Conservation (phyloP, 2,797 vertebrate genomes). For the Hydrophis major region DNA sequence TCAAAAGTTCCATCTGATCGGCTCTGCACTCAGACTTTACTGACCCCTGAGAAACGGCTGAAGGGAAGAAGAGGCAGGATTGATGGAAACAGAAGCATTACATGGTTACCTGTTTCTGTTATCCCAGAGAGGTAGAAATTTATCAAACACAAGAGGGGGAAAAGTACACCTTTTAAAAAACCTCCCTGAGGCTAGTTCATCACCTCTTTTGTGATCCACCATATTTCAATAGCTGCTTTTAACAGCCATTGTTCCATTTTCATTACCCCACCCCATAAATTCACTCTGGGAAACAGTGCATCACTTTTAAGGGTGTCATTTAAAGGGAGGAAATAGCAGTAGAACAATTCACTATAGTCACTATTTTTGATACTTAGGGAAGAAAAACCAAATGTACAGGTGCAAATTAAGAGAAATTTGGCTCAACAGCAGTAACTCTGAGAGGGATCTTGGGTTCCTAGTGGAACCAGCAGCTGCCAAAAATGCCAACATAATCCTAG, state of each 20-base stretch:
- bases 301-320: not conserved
- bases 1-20: not conserved
- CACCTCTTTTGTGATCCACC: not conserved
- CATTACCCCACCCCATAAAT: not conserved
- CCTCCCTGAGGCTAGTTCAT: not conserved
- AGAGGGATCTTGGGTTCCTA: not conserved
- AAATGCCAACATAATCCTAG: not conserved
- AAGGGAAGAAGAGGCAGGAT: not conserved
- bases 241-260: not conserved
- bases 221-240: not conserved
- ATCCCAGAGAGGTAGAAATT: too few species aligned
- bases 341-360: not conserved
- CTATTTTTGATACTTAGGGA: not conserved
- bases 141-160: not conserved
- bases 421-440: not conserved
- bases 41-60: not conserved
- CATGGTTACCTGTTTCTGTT: not conserved
- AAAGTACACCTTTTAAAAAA: too few species aligned
- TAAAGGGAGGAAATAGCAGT: not conserved
- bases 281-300: not conserved
- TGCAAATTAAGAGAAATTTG: not conserved
- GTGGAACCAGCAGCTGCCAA: not conserved
- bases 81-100: conserved; percentile 4
- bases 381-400: not conserved
- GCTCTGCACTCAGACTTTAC: not conserved